Percentiles rank a stretch among this genome's conserved stretches.
Conservation (phyloP, 2,113 vertebrate species). For the Psittacara wagleri region DNA sequence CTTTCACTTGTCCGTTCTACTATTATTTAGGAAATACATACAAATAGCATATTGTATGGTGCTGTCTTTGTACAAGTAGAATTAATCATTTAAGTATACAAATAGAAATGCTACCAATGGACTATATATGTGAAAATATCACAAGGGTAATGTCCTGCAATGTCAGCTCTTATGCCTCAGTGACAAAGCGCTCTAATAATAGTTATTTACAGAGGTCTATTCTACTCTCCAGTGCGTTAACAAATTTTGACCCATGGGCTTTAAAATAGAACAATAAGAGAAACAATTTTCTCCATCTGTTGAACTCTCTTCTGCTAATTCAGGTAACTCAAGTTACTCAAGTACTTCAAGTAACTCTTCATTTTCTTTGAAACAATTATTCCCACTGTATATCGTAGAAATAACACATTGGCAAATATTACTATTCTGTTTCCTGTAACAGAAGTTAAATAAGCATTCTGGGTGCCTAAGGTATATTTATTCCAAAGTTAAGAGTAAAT, state of each 20-base stretch:
- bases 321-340: not conserved
- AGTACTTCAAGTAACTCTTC: not conserved
- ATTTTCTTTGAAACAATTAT: not conserved
- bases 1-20: not conserved
- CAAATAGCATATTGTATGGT: not conserved
- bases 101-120: not conserved
- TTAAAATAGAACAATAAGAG: conserved; percentile 50
- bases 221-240: conserved; percentile 55
- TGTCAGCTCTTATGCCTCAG: not conserved
- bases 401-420: not conserved
- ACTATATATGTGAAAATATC: not conserved
- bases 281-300: not conserved
- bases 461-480: not conserved
- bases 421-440: not conserved
- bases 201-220: conserved; percentile 49
- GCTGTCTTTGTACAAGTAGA: not conserved
- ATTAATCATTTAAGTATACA: conserved; percentile 36
- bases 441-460: not conserved
- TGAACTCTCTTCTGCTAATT: not conserved
- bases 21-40: not conserved
- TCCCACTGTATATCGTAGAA: not conserved
- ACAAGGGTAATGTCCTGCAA: not conserved
- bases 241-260: conserved; percentile 38
- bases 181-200: conserved; percentile 54
- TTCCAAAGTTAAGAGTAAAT: not conserved